phyloP scores from a whole-genome alignment of 1,140 invertebrate species.

The Drosophila mayri region DNA sequence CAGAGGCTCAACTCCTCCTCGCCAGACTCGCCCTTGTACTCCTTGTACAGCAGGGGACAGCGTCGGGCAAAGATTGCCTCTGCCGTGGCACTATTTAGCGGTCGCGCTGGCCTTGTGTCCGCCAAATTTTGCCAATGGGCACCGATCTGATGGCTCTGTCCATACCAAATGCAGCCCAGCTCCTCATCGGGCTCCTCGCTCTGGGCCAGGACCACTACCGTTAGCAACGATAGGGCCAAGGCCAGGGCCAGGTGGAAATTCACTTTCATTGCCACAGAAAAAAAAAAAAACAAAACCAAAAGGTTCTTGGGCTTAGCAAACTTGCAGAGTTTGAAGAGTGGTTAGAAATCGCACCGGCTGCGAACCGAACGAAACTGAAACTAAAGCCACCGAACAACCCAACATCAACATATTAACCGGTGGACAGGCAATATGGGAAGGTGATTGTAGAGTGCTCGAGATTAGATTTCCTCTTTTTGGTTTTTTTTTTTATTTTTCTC shows the following conservation, averaged over 20 bases:
- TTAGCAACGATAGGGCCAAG: not conserved
- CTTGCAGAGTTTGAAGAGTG: not conserved
- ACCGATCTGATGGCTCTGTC: conserved; percentile 84
- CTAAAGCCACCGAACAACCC: conserved; percentile 10
- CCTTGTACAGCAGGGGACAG: conserved; percentile 85
- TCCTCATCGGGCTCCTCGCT: conserved; percentile 1
- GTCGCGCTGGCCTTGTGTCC: conserved; percentile 74
- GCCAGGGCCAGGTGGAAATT: not conserved
- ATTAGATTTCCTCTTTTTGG: conserved; percentile 49
- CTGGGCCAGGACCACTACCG: not conserved
- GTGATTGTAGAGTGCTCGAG: conserved; percentile 29
- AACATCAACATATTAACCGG: conserved; percentile 19
- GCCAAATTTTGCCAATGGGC: conserved; percentile 60
- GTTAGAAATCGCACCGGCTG: conserved; percentile 38
- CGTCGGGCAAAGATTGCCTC: conserved; percentile 79
- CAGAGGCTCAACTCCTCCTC: conserved; percentile 82
- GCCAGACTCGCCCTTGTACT: conserved; percentile 69
- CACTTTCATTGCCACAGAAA: conserved; percentile 21
- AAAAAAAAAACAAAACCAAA: not conserved
- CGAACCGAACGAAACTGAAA: conserved; percentile 31
- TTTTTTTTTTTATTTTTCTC: not conserved
- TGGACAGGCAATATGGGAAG: conserved; percentile 20
- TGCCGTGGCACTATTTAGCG: conserved; percentile 76
- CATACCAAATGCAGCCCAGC: conserved; percentile 87
- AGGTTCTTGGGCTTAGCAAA: not conserved